A percentile compares a stretch with the other conserved stretches of the same genome.
Conservation (phyloP, 2,797 vertebrate genomes). For the Myoxocephalus aenaeus region DNA sequence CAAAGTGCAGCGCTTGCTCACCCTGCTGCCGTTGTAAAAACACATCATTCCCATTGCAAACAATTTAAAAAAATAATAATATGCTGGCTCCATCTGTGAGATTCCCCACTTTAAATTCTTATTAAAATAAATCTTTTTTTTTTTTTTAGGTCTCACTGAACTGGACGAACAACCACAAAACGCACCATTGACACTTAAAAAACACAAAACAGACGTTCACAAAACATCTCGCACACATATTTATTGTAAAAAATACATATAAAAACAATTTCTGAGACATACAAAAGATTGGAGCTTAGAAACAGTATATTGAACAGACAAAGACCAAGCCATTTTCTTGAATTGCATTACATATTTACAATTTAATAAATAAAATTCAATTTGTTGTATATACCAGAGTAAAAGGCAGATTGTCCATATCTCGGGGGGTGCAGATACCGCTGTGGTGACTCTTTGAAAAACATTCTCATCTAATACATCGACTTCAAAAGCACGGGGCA, state of each 20-base stretch:
- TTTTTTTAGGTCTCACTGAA: background rate
- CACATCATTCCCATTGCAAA: too few relatives aligned
- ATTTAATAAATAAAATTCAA: constrained; percentile 88
- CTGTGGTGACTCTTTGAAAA: constrained; percentile 65
- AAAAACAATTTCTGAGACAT: constrained; percentile 88
- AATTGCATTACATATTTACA: constrained; percentile 87
- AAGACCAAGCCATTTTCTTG: constrained; percentile 82
- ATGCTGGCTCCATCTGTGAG: background rate
- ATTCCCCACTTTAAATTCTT: background rate
- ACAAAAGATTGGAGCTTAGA: constrained; percentile 87
- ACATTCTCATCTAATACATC: constrained; percentile 52
- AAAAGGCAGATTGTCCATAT: constrained; percentile 83
- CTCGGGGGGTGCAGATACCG: constrained; percentile 62
- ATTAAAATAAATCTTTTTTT: background rate
- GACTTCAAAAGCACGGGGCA: constrained; percentile 54
- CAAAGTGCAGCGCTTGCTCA: too few relatives aligned
- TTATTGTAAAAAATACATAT: constrained; percentile 93
- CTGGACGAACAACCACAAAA: constrained; percentile 7
- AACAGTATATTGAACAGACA: constrained; percentile 86
- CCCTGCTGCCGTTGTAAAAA: too few relatives aligned
- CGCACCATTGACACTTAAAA: constrained; percentile 22
- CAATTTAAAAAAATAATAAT: background rate
- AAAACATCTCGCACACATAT: constrained; percentile 79
- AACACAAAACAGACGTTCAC: constrained; percentile 46
- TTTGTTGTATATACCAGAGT: constrained; percentile 80